A percentile compares a stretch with the other conserved stretches of the same genome.
Conservation (phyloP, 2,888 invertebrate genomes). For the Acrocyrtus sp. region DNA sequence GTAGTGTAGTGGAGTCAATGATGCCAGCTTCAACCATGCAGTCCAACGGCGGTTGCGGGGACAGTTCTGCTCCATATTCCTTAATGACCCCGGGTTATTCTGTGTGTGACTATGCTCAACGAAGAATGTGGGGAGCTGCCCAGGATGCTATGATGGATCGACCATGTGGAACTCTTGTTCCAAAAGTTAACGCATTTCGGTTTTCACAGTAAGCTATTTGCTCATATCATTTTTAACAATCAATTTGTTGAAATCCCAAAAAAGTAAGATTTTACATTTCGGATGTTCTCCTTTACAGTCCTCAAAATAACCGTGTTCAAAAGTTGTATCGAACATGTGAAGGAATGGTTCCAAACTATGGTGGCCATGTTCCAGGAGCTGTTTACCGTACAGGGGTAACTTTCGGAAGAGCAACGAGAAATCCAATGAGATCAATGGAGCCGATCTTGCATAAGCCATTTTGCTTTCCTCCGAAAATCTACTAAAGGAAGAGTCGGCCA, state of each 20-base stretch:
- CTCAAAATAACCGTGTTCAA: slow-evolving; percentile 53
- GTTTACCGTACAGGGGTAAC: slow-evolving; percentile 56
- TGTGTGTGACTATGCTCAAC: slow-evolving; percentile 56
- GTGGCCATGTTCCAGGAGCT: slow-evolving; percentile 61
- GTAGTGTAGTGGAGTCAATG: slow-evolving; percentile 16
- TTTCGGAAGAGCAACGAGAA: slow-evolving; percentile 57
- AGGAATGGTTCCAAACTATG: slow-evolving; percentile 59
- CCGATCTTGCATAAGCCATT: slow-evolving; percentile 43
- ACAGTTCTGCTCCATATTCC: slow-evolving; percentile 7
- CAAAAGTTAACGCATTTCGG: slow-evolving; percentile 46
- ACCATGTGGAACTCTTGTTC: slow-evolving; percentile 49
- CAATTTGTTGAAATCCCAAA: background rate
- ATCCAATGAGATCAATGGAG: slow-evolving; percentile 54
- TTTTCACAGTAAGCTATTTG: slow-evolving; percentile 42
- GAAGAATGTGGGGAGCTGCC: slow-evolving; percentile 57
- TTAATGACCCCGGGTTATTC: slow-evolving; percentile 51
- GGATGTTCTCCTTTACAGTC: slow-evolving; percentile 43
- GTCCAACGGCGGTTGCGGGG: slow-evolving; percentile 6
- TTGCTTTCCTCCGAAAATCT: slow-evolving; percentile 50
- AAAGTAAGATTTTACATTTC: background rate
- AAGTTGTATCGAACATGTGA: slow-evolving; percentile 59
- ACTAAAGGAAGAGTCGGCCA: too few species aligned
- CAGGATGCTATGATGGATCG: slow-evolving; percentile 50
- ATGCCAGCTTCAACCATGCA: too few species aligned
- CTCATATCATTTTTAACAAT: background rate